phyloP scores from a whole-genome alignment of 2,113 vertebrate genomes.

The Panthera leo region DNA sequence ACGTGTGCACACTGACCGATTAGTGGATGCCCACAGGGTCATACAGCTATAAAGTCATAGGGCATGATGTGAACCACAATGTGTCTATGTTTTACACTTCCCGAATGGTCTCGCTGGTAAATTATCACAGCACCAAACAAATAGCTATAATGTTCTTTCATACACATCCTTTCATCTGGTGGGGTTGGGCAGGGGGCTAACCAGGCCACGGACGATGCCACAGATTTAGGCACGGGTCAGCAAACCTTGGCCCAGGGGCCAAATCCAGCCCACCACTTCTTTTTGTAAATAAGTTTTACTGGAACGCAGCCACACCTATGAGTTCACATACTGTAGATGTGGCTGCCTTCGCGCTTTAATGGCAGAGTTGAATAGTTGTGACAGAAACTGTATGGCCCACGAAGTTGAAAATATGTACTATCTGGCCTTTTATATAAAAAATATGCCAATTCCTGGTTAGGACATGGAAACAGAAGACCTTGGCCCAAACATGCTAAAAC shows the following conservation, averaged over 20 bases:
- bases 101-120: not conserved
- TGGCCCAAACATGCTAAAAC: not conserved
- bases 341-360: not conserved
- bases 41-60: not conserved
- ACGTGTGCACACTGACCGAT: accelerated
- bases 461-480: not conserved
- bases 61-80: not conserved
- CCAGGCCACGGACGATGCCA: not conserved
- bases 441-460: not conserved
- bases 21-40: accelerated
- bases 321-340: not conserved
- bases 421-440: not conserved
- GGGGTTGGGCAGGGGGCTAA: not conserved
- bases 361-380: too few species aligned
- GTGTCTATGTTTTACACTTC: not conserved
- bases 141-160: not conserved
- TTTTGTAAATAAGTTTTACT: not conserved
- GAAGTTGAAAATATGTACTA: not conserved
- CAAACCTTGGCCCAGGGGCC: not conserved
- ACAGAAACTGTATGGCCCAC: not conserved
- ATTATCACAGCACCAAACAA: not conserved
- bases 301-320: not conserved
- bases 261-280: not conserved
- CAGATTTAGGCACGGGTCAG: not conserved
- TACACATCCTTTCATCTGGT: not conserved